Evolutionary conservation across 2,888 invertebrate genomes (phyloP), one percentile per base, ranked within the genome.

Genomic region (Cheilosia vulpina): DNA sequence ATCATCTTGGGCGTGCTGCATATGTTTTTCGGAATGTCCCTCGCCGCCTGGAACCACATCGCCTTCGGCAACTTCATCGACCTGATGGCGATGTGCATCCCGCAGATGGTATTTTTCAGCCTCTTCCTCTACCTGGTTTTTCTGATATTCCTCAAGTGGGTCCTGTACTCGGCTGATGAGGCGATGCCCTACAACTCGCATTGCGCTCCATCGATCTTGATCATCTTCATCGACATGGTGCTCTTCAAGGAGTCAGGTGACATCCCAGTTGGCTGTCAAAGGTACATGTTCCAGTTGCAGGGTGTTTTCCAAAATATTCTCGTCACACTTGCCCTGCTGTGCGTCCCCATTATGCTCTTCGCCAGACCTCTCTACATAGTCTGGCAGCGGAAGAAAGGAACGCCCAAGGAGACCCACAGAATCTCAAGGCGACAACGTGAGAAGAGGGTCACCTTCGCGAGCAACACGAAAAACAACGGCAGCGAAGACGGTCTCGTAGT

Each of bases 121-220:
- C 93, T 99, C 60, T 99, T 99, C 93, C 94, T 96, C 84, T 99
- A 98, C 93, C 94, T 99, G 93, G 96, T 96, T 24, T 93, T 96
- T 87, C 94, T 98, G 93, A 96, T 99, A 93, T 95, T 98, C 92
- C 94, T 94, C 92, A 99, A 99, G 91, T 99, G 98, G 98, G 87
- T 96, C 21, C 90, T 93, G 31, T 98, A 95, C 91, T 94, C 94
- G 80, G 93, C 94, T 0, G 89, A 92, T 7, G 90, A 92, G 62
- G 92, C 57, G 1, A 0, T 73, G 0, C 89, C 90, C 0, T 81
- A 89, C 11, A 88, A 88, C 71, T 90, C 95, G 0, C 92, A 92
- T 9, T 95, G 95, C 89, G 96, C 96, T 0, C 96, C 96, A 1
- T 96, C 95, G 6, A 94, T 96, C 7, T 93, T 96, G 4, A 96